Evolutionary conservation across 2,113 vertebrate species (phyloP), one percentile per base, ranked within the genome.

Genomic region (Maccullochella peelii): DNA sequence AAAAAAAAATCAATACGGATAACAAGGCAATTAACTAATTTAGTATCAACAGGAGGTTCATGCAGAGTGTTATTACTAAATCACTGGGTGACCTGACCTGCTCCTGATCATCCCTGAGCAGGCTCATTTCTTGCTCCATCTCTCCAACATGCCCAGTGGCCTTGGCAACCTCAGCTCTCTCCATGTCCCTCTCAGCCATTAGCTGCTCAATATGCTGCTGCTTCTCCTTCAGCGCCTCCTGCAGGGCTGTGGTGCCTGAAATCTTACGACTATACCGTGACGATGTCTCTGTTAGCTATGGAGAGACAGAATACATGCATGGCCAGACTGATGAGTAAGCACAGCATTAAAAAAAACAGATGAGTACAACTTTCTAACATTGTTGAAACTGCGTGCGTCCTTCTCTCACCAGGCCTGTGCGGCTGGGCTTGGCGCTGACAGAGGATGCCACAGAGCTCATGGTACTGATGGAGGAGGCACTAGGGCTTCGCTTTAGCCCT

Each of bases 201-300:
- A 99, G 96, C 93, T 99, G 98, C 85, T 99, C 98, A 61, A 99
- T 99, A 91, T 99, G 98, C 92, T 99, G 98, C 94, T 99, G 98
- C 87, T 99, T 99, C 95, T 99, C 98, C 94, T 99, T 99, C 91
- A 99, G 94, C 0, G 98, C 98, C 92, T 99, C 98, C 94, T 99
- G 98, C 42, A 99, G 92, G 25, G 98, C 98, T 0, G 98, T 99
- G 91, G 97, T 99, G 88, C 98, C 98, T 6, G 98, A 99, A 89
- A 99, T 99, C 94, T 99, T 99, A 52, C 98, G 96, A 84, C 95
- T 96, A 78, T 99, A 99, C 11, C 98, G 95, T 1, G 98, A 98
- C 1, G 98, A 99, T 4, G 98, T 99, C 94, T 99, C 98, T 5
- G 98, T 99, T 93, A 99, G 94, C 98, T 99, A 93, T 68, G 73